Evolutionary conservation across 2,113 vertebrate species (phyloP), one percentile per base, ranked within the genome.

Genomic region (Clarias batrachus): DNA sequence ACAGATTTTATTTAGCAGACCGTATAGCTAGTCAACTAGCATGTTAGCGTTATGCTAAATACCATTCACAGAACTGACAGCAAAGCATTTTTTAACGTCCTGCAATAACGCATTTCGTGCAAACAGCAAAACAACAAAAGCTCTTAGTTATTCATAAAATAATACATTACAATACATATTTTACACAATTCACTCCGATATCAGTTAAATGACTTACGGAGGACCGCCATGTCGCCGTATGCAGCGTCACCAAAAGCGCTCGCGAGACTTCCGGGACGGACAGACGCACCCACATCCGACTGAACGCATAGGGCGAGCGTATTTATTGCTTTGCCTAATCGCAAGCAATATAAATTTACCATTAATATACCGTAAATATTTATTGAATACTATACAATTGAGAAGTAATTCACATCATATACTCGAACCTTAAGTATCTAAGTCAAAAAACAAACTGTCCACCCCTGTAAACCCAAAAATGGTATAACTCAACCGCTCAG

Each of bases 191-290:
- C 23, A 11, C 9, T 9, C 33, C 88, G 86, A 86, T 88, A 88
- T 92, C 90, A 41, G 33, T 68, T 1, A 59, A 91, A 85, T 84
- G 65, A 94, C 94, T 95, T 87, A 96, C 95, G 54, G 83, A 87
- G 89, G 68, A 91, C 93, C 87, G 95, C 93, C 95, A 96, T 95
- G 92, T 95, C 93, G 90, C 92, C 93, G 93, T 91, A 93, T 94
- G 94, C 93, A 95, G 92, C 94, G 94, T 95, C 94, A 95, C 93
- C 94, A 91, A 91, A 87, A 93, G 88, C 86, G 33, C 85, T 62
- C 86, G 78, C 80, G 93, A 21, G 87, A 30, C 91, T 95, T 95
- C 95, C 95, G 94, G 93, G 88, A 88, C 57, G 71, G 48, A 37
- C 8, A 54, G 91, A 81, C 17, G 78, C 77, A 73, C 82, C 79